phyloP scores from a whole-genome alignment of 2,113 vertebrate species.

The Formicarius rufipectus region DNA sequence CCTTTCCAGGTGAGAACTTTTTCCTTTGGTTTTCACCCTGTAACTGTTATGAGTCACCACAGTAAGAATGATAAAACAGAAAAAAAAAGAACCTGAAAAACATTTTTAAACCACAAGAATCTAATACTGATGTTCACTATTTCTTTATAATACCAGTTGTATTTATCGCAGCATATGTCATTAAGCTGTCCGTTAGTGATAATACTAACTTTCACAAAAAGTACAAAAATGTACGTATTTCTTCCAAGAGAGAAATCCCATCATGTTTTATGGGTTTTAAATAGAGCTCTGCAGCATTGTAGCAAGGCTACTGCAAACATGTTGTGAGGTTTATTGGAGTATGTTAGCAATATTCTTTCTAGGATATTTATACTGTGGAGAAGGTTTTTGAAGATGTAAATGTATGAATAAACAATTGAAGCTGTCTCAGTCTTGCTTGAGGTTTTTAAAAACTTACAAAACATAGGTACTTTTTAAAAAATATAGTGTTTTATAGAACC shows the following conservation, averaged over 20 bases:
- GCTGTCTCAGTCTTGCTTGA: not conserved
- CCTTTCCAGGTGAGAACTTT: not conserved
- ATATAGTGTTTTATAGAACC: not conserved
- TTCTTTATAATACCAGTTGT: not conserved
- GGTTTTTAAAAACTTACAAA: not conserved
- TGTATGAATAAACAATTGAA: not conserved
- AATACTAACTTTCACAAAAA: not conserved
- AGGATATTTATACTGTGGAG: not conserved
- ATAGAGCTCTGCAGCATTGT: not conserved
- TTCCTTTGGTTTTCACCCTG: not conserved
- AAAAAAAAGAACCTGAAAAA: not conserved
- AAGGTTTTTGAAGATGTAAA: not conserved
- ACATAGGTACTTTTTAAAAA: not conserved
- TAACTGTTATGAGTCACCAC: not conserved
- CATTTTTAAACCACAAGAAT: not conserved
- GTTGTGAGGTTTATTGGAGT: not conserved
- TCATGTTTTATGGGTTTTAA: not conserved
- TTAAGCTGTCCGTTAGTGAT: not conserved
- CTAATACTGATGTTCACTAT: not conserved
- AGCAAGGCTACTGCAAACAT: not conserved
- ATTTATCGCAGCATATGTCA: not conserved
- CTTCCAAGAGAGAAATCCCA: not conserved
- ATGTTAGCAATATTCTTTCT: not conserved
- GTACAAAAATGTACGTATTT: not conserved
- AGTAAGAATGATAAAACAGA: not conserved